Evolutionary conservation across 2,888 invertebrate genomes (phyloP).

Genomic region (Nephrotoma appendiculata): DNA sequence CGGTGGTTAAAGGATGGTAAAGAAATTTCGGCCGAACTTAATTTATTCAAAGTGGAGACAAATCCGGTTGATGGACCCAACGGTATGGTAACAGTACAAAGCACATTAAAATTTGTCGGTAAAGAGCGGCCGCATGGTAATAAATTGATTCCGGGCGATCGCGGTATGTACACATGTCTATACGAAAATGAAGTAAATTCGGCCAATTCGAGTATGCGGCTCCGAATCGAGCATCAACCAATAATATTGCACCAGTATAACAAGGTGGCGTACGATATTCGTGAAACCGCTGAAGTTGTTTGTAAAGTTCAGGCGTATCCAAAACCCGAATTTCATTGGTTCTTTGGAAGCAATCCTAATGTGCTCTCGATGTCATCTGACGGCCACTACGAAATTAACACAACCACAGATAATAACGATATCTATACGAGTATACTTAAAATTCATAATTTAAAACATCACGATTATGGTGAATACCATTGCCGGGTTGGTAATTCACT

Average conservation of each 20-base stretch:
- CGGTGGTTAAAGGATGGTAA: conserved; percentile 77
- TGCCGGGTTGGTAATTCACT: conserved; percentile 75
- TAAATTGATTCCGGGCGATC: conserved; percentile 66
- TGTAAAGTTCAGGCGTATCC: conserved; percentile 87
- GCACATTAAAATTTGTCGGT: conserved; percentile 66
- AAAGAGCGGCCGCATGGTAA: conserved; percentile 61
- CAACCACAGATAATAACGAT: conserved; percentile 69
- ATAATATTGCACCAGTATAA: conserved; percentile 72
- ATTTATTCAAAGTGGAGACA: conserved; percentile 68
- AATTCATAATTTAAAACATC: conserved; percentile 59
- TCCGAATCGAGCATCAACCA: conserved; percentile 83
- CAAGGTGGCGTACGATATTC: conserved; percentile 75
- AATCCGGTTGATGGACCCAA: conserved; percentile 63
- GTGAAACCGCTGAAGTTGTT: conserved; percentile 72
- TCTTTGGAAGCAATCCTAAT: conserved; percentile 58
- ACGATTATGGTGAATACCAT: conserved; percentile 83
- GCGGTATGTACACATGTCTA: conserved; percentile 75
- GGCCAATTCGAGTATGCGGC: conserved; percentile 77
- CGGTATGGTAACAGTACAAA: conserved; percentile 68
- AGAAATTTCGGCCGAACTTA: conserved; percentile 60
- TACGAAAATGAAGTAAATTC: conserved; percentile 83
- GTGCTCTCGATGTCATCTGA: conserved; percentile 66
- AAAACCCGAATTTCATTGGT: conserved; percentile 87
- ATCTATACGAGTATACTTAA: conserved; percentile 65
- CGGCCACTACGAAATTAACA: conserved; percentile 73